A percentile compares a stretch with the other conserved stretches of the same genome.
phyloP scores from a whole-genome alignment of 2,888 invertebrate species.

The Calameuta pallipes region DNA sequence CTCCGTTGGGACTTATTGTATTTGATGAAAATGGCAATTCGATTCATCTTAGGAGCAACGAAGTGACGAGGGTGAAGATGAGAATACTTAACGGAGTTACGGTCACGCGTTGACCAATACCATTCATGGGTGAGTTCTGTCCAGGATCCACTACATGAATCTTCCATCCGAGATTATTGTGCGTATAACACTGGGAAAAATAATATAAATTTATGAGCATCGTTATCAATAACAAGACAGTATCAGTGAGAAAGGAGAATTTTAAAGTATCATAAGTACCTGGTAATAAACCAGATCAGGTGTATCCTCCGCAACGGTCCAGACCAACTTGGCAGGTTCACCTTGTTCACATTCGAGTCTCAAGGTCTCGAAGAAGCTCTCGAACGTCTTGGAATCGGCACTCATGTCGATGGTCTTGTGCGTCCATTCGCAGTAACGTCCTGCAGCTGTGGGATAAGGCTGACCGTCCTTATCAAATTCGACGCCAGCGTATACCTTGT shows the following conservation, averaged over 20 bases:
- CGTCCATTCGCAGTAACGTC: slow-evolving; percentile 89
- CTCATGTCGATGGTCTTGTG: slow-evolving; percentile 83
- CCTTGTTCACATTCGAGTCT: slow-evolving; percentile 81
- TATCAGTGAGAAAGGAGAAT: background rate
- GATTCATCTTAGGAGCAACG: slow-evolving; percentile 35
- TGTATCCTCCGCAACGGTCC: slow-evolving; percentile 88
- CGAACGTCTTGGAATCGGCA: slow-evolving; percentile 78
- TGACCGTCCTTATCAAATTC: slow-evolving; percentile 80
- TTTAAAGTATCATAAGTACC: slow-evolving; percentile 67
- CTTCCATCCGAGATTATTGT: slow-evolving; percentile 93
- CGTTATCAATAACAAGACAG: background rate
- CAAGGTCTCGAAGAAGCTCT: slow-evolving; percentile 81
- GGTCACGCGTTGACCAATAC: slow-evolving; percentile 33
- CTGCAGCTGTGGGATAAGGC: slow-evolving; percentile 84
- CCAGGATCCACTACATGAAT: slow-evolving; percentile 87
- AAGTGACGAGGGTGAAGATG: slow-evolving; percentile 3
- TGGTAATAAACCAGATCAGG: slow-evolving; percentile 90
- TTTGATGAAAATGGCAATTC: slow-evolving; percentile 1
- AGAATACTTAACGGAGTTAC: slow-evolving; percentile 30
- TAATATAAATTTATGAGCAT: background rate
- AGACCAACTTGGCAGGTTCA: slow-evolving; percentile 80
- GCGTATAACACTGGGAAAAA: slow-evolving; percentile 85
- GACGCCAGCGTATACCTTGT: slow-evolving; percentile 85
- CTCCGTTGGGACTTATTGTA: background rate
- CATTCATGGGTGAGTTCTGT: slow-evolving; percentile 61